These are phyloP conservation scores for Calliphora vomitoria DNA, from an alignment of 2,888 invertebrate species.

Conservation along the genomic window DNA sequence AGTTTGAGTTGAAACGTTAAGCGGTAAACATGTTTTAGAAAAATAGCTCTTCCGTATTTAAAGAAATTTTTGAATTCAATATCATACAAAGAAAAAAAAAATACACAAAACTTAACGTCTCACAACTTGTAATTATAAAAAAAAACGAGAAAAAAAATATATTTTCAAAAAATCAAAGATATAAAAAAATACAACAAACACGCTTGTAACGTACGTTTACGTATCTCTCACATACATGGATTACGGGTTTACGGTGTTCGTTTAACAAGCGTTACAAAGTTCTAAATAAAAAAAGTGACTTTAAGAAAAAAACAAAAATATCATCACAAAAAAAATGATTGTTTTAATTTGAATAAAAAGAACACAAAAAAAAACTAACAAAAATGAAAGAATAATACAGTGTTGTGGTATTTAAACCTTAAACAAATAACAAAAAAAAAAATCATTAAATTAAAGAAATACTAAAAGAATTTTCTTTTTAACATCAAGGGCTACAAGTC, in stretches of 20 bases:
- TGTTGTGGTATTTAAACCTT: constrained; percentile 31
- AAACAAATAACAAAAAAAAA: constrained; percentile 21
- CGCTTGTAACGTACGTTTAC: constrained; percentile 73
- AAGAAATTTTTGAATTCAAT: constrained; percentile 59
- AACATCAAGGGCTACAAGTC: constrained; percentile 2
- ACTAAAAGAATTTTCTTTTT: constrained; percentile 10
- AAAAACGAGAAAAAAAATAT: constrained; percentile 55
- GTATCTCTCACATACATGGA: constrained; percentile 75
- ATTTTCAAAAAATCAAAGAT: constrained; percentile 49
- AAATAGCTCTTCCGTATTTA: constrained; percentile 79
- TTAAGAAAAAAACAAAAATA: constrained; percentile 49
- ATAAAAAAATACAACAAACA: constrained; percentile 38
- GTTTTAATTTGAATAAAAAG: constrained; percentile 11
- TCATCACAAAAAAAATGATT: no score
- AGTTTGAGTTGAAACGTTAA: constrained; percentile 84
- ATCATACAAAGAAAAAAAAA: constrained; percentile 68
- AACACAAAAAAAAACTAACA: constrained; percentile 38
- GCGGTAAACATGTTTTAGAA: constrained; percentile 83
- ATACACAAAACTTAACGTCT: constrained; percentile 72
- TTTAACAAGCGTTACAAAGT: constrained; percentile 73
- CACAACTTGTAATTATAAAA: constrained; percentile 71
- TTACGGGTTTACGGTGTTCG: constrained; percentile 77
- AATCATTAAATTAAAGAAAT: constrained; percentile 1
- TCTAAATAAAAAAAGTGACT: constrained; percentile 67
- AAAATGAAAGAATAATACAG: constrained; percentile 57